Conservation (phyloP, 1,140 invertebrate genomes). For the Triops cancriformis region DNA sequence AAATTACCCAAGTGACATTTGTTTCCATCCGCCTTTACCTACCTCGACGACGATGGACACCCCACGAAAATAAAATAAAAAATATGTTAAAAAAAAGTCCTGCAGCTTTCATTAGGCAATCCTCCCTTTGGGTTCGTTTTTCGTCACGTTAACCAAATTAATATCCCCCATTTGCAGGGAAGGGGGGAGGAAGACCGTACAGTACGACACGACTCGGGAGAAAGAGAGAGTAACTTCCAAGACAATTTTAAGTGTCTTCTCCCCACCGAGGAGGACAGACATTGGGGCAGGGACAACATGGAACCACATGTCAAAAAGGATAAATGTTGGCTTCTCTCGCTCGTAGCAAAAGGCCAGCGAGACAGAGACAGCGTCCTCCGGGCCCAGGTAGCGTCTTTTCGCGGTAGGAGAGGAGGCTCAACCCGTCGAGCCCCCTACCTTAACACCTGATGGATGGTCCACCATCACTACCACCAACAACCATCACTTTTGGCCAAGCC, state of each 20-base stretch:
- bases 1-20: constrained; percentile 5
- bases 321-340: not conserved
- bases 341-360: too few relatives aligned
- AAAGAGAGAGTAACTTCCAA: not conserved
- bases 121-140: not conserved
- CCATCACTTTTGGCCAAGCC: constrained; percentile 1
- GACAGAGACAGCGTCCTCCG: not conserved
- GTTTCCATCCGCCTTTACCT: not conserved
- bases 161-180: not conserved
- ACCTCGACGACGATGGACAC: not conserved
- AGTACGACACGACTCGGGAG: not conserved
- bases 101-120: not conserved
- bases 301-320: constrained; percentile 10
- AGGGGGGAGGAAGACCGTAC: not conserved
- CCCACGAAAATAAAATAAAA: not conserved
- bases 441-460: constrained; percentile 11
- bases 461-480: constrained; percentile 5
- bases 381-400: constrained; percentile 12
- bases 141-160: constrained; percentile 3
- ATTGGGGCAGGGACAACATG: not conserved
- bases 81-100: not conserved
- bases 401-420: constrained; percentile 1
- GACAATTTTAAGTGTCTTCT: not conserved
- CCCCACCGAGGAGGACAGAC: not conserved
- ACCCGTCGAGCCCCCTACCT: constrained; percentile 11